Conservation (phyloP, 2,797 vertebrate genomes). For the Sebastes paucispinis region DNA sequence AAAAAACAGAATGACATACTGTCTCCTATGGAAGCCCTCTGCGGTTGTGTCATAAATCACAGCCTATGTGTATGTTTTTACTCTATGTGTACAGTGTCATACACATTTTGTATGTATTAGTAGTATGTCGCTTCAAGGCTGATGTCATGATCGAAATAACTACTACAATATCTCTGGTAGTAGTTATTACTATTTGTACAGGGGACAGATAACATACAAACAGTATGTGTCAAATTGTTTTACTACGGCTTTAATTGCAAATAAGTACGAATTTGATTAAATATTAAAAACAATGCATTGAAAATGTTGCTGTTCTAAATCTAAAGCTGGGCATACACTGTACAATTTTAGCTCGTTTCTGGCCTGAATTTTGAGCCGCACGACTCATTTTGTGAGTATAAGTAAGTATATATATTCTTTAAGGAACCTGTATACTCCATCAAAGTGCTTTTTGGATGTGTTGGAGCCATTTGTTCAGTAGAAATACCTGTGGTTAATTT, state of each 20-base stretch:
- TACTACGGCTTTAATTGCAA: not conserved
- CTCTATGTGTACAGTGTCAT: no score
- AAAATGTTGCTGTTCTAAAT: not conserved
- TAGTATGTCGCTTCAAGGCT: no score
- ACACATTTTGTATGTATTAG: accelerated
- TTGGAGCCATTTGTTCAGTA: no score
- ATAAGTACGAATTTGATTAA: not conserved
- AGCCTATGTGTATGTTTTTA: not conserved
- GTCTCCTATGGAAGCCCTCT: not conserved
- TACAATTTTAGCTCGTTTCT: no score
- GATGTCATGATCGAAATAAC: no score
- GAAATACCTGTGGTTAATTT: no score
- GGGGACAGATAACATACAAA: not conserved
- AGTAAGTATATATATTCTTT: not conserved
- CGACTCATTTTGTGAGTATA: no score
- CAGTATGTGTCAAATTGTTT: not conserved
- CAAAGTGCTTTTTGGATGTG: not conserved
- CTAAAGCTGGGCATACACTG: not conserved
- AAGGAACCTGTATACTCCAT: not conserved
- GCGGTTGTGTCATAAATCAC: not conserved
- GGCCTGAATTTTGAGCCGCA: no score
- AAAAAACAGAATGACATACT: not conserved
- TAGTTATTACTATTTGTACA: not conserved
- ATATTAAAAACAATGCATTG: no score
- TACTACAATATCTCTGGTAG: not conserved